Evolutionary conservation across 2,888 invertebrate species (phyloP).

Genomic region (Drosophila subsilvestris): DNA sequence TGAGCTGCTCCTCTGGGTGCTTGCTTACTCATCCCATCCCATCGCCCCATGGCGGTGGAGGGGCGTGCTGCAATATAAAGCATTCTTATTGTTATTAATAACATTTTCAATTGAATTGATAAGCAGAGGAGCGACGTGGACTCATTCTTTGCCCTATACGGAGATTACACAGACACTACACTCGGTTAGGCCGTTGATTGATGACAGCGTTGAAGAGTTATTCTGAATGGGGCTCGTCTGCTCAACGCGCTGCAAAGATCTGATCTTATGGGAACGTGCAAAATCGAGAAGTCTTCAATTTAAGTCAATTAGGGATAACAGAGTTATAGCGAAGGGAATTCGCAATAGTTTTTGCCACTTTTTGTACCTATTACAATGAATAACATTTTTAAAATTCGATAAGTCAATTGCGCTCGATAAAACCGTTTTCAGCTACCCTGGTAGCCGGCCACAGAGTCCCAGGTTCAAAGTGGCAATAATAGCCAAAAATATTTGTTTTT

Average conservation of each 20-base stretch:
- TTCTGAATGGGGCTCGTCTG: constrained; percentile 36
- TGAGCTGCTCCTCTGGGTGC: constrained; percentile 13
- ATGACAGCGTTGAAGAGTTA: constrained; percentile 43
- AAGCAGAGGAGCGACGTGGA: constrained; percentile 44
- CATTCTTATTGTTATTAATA: constrained; percentile 74
- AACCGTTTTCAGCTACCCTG: no score
- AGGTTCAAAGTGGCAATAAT: no score
- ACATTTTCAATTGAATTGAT: constrained; percentile 68
- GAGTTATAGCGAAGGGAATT: neutral
- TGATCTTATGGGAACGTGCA: constrained; percentile 29
- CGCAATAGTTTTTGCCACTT: neutral
- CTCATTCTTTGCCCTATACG: constrained; percentile 43
- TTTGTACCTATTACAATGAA: neutral
- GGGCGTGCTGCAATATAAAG: constrained; percentile 63
- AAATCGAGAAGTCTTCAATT: constrained; percentile 52
- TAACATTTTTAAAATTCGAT: neutral
- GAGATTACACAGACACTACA: constrained; percentile 27
- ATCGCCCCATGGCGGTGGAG: constrained; percentile 13
- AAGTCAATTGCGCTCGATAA: no score
- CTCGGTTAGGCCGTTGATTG: constrained; percentile 48
- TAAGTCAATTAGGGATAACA: constrained; percentile 53
- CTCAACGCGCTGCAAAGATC: no score
- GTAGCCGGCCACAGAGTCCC: no score
- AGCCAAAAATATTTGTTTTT: no score
- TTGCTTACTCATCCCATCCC: constrained; percentile 65